Conservation (phyloP, 1,140 invertebrate species). For the Chironomus tepperi region DNA sequence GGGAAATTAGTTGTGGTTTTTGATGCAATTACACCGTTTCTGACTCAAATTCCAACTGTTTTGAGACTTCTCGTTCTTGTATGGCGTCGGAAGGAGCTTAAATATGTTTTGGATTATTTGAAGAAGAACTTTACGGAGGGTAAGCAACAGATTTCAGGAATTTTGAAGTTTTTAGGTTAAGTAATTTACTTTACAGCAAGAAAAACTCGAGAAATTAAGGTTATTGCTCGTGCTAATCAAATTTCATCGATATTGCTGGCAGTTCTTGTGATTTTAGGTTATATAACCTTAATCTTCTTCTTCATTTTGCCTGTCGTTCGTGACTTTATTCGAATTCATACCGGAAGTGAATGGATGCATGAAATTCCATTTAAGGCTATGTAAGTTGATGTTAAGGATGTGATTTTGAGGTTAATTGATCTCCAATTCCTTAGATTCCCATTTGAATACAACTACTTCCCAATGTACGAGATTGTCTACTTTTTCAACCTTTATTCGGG, state of each 20-base stretch:
- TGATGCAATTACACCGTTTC: not conserved
- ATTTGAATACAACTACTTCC: not conserved
- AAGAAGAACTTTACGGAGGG: not conserved
- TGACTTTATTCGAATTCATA: not conserved
- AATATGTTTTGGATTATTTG: not conserved
- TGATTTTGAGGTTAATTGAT: not conserved
- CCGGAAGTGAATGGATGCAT: not conserved
- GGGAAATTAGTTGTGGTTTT: not conserved
- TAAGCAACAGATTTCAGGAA: not conserved
- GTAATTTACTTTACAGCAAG: not conserved
- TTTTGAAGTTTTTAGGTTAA: not conserved
- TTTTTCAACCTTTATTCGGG: slow-evolving; percentile 29
- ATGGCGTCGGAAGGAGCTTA: not conserved
- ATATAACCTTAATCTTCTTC: not conserved
- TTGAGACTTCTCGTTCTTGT: not conserved
- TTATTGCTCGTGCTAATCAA: not conserved
- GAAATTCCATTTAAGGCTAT: not conserved
- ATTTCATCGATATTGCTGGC: not conserved
- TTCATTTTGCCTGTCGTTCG: not conserved
- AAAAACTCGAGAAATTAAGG: not conserved
- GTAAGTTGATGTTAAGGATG: no score
- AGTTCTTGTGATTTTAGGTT: not conserved
- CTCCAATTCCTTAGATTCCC: not conserved
- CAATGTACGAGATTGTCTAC: not conserved
- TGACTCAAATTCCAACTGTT: not conserved